Base-by-base conservation (phyloP, 2,888 invertebrate species). In the Hedychridium roseum region DNA sequence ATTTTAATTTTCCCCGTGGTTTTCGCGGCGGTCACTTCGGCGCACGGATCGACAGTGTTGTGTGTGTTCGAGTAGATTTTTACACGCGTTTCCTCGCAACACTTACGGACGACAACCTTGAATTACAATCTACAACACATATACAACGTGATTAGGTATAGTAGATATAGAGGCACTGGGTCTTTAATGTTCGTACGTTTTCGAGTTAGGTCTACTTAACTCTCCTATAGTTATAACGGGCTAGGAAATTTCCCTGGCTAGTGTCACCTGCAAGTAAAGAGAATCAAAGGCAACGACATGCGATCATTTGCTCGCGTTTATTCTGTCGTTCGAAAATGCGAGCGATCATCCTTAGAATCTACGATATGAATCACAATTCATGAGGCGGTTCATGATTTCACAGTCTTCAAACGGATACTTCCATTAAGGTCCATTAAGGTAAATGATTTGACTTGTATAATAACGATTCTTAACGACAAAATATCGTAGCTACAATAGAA, bases 161-260 rank as follows among this genome's bases (percentile, higher is more conserved):
- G 46, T 38, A n/a, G n/a, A n/a, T n/a, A n/a, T n/a, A n/a, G 28
- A 60, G 64, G 62, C 68, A 63, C 68, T 64, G 54, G 49, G 37
- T 37, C 17, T 32, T 38, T 37, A 5, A 16, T 21, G 21, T 49
- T 39, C 27, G 12, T 23, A 12, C 39, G 41, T 18, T 17, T 20
- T 34, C 20, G 34, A 34, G 34, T 32, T 17, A 23, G 18, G 20
- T 37, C 14, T 38, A 44, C 37, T 44, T 37, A 43, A 43, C 36
- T 43, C 43, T 30, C 21, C 36, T 43, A 43, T 7, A 20, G 20
- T 40, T 28, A 11, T 12, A 30, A 40, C 30, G 39, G 27, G 30
- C 30, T 11, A 40, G 14, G 20, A 40, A 20, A 28, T 40, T 30
- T 28, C 14, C 30, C 6, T n/a, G 39, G 18, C 20, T 39, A 39